Percentiles rank a stretch among this genome's conserved stretches.
Evolutionary conservation across 1,140 invertebrate species (phyloP).

Genomic region (Yoshiicerus persimilis): DNA sequence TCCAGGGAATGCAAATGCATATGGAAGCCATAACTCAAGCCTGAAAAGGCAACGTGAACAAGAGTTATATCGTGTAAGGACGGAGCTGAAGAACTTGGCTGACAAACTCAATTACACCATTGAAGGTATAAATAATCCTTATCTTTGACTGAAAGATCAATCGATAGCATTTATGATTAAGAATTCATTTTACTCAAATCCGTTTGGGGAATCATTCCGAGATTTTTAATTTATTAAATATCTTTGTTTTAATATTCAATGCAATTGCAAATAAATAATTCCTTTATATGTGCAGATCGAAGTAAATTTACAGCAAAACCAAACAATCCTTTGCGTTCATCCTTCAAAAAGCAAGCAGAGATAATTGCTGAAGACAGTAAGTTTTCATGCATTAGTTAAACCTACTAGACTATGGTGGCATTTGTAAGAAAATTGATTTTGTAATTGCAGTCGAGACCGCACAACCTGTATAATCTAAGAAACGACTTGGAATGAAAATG

Average conservation of each 20-base stretch:
- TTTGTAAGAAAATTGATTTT: background rate
- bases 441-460: background rate
- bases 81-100: conserved; percentile 29
- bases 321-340: background rate
- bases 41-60: conserved; percentile 22
- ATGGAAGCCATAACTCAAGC: background rate
- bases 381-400: background rate
- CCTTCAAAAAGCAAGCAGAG: background rate
- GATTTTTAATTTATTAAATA: too few species aligned
- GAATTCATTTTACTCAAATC: too few species aligned
- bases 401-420: background rate
- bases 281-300: background rate
- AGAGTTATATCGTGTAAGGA: conserved; percentile 31
- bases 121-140: conserved; percentile 31
- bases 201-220: too few species aligned
- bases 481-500: background rate
- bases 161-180: background rate
- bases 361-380: background rate
- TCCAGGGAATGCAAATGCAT: background rate
- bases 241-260: too few species aligned
- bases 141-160: background rate
- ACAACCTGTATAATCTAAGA: background rate
- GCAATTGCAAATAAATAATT: background rate
- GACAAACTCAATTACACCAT: conserved; percentile 32
- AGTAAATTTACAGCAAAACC: background rate